Base-by-base conservation (phyloP, 1,140 invertebrate species). In the Tetranychus urticae region DNA sequence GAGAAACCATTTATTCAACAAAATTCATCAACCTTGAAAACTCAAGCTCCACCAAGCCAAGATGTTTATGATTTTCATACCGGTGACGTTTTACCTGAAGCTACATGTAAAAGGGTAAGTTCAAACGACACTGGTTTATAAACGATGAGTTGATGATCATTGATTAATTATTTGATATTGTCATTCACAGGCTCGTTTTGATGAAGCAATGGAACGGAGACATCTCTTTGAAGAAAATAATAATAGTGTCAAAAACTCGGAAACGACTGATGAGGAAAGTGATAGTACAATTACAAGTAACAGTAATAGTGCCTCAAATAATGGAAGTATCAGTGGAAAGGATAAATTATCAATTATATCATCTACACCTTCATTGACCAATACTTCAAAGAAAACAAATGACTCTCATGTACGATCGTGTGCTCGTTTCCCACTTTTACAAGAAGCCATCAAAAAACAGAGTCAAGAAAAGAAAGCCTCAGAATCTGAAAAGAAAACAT, bases 351-450 rank as follows among this genome's bases (percentile, higher is more conserved):
- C 45, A 23, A 62, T 14, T 8, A 61, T 59, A 47, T 58, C 36
- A 13, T 14, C 42, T 35, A 52, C 23, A 48, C 48, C 60, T 6
- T 39, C 31, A 45, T 31, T 56, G 50, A 59, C 48, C 14, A 64
- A 62, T 54, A 62, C 57, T 58, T 14, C 5, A 42, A 42, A 42
- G 37, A 5, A 31, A 33, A 4, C 36, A 34, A 23, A 31, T 31
- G 42, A 57, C 14, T 59, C 63, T 31, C 62, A 63, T 57, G 59
- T 66, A 34, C 60, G 64, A 36, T 64, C 65, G 36, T 66, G 63
- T 56, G 57, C 63, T 45, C 56, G 62, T 2, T 63, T 62, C 50
- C 62, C 65, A 12, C 52, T 66, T 39, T 48, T 42, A 6, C 58
- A 46, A 56, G 23, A 34, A 60, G 50, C 34, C n/a, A 54, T 60